Evolutionary conservation across 35 echinoderm and acorn worm genomes (phyloP), one percentile per base, ranked within the genome.

Genomic region (Stichopus chloronotus): DNA sequence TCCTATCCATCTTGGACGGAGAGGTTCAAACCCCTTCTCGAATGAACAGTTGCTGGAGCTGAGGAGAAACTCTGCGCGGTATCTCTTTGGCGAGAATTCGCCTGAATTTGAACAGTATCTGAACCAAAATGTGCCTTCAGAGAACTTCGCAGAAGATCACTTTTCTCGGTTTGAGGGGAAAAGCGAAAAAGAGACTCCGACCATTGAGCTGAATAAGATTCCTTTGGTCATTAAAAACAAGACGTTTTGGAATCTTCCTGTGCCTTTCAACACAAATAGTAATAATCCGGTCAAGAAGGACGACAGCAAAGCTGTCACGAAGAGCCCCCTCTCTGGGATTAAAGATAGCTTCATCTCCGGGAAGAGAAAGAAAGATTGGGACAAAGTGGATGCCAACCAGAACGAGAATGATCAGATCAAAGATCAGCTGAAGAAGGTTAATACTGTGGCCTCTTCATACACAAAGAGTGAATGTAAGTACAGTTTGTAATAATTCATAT

Each of bases 41-140:
- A 72, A 91, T 53, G 11, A 59, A 21, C 90, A 79, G 43, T 77
- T 54, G 13, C 52, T 91, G 13, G 72, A 91, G 58, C 52, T 91
- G n/a, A 20, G 74, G 56, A 91, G 72, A 79, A 91, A 79, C 52
- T 78, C 52, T 5, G 59, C 55, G 9, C 78, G 65, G 54, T 91
- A 91, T 43, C 58, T 91, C 52, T 91, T 91, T 79, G 90, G 90
- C 16, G 90, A 91, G 54, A 65, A 91, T 2, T 79, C 90, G 16
- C 71, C 90, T 19, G 90, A 91, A 79, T 91, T 91, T 91, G 90
- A 77, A 57, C 90, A 79, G 76, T 91, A 78, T 91, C 79, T 72
- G 58, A 91, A 58, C 59, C 90, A 21, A 53, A 22, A n/a, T 4
- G 76, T 91, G 69, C 90, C 90, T 89, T 71, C 60, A 5, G 22